phyloP scores from a whole-genome alignment of 2,888 invertebrate genomes.

The Dyspetes luteomarginatus region DNA sequence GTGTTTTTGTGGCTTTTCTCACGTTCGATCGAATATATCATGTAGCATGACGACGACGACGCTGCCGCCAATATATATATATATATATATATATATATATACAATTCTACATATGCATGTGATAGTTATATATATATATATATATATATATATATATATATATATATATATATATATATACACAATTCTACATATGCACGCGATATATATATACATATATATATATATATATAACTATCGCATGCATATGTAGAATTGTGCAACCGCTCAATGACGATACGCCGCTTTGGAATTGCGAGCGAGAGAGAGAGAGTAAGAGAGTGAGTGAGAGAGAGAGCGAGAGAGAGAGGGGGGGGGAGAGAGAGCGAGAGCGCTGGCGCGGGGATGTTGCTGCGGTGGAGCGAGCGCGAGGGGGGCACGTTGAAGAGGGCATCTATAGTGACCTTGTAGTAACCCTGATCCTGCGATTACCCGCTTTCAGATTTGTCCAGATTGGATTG shows the following conservation, averaged over 20 bases:
- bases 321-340: neutral
- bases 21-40: constrained; percentile 56
- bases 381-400: neutral
- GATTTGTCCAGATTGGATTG: constrained; percentile 53
- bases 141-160: neutral
- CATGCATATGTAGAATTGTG: constrained; percentile 48
- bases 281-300: neutral
- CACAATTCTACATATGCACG: constrained; percentile 48
- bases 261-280: constrained; percentile 62
- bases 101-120: neutral
- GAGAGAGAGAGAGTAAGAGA: neutral
- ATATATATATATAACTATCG: constrained; percentile 6
- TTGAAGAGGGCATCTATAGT: constrained; percentile 58
- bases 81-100: neutral
- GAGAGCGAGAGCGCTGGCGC: neutral
- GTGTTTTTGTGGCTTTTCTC: constrained; percentile 47
- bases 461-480: constrained; percentile 60
- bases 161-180: constrained; percentile 12
- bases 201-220: constrained; percentile 1
- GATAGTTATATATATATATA: neutral
- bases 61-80: constrained; percentile 1
- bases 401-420: constrained; percentile 18
- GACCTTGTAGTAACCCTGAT: constrained; percentile 66
- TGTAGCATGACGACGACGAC: constrained; percentile 32
- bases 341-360: constrained; percentile 23